A percentile compares a stretch with the other conserved stretches of the same genome.
Evolutionary conservation across 2,113 vertebrate genomes (phyloP).

Genomic region (Oryzias celebensis): DNA sequence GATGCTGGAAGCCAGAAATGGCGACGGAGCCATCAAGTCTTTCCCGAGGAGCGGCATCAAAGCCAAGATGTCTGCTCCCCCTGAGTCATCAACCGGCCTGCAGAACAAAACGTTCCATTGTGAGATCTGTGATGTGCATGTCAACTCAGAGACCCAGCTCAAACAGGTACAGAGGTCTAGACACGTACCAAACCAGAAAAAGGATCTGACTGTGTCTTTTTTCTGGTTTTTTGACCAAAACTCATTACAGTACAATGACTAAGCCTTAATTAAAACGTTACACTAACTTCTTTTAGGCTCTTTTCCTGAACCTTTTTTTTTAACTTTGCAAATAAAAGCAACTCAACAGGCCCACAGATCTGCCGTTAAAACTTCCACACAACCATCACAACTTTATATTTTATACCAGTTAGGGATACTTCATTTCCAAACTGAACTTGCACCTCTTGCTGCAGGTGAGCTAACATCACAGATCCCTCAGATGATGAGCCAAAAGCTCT

Average conservation of each 20-base stretch:
- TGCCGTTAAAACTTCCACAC: constrained; percentile 3
- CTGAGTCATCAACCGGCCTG: constrained; percentile 85
- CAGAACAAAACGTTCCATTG: constrained; percentile 99
- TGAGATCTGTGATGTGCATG: constrained; percentile 97
- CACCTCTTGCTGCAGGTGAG: constrained; percentile 43
- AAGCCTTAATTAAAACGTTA: too few species aligned
- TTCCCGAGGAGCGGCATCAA: constrained; percentile 93
- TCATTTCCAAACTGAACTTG: constrained; percentile 28
- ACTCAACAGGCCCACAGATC: constrained; percentile 1
- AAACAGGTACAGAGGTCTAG: constrained; percentile 84
- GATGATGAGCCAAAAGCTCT: constrained; percentile 35
- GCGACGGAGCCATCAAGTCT: constrained; percentile 95
- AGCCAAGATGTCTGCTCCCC: constrained; percentile 80
- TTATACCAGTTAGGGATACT: constrained; percentile 16
- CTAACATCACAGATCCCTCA: constrained; percentile 36
- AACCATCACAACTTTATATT: constrained; percentile 10
- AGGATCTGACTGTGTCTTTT: too few species aligned
- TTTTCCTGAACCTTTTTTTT: too few species aligned
- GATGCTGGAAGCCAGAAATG: constrained; percentile 94
- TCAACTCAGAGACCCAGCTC: constrained; percentile 98
- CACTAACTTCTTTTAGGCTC: too few species aligned
- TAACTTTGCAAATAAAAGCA: too few species aligned
- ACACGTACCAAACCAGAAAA: too few species aligned
- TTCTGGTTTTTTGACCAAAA: too few species aligned
- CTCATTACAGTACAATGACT: too few species aligned